Conservation (phyloP, 2,888 invertebrate species). For the Sminthurides aquaticus region DNA sequence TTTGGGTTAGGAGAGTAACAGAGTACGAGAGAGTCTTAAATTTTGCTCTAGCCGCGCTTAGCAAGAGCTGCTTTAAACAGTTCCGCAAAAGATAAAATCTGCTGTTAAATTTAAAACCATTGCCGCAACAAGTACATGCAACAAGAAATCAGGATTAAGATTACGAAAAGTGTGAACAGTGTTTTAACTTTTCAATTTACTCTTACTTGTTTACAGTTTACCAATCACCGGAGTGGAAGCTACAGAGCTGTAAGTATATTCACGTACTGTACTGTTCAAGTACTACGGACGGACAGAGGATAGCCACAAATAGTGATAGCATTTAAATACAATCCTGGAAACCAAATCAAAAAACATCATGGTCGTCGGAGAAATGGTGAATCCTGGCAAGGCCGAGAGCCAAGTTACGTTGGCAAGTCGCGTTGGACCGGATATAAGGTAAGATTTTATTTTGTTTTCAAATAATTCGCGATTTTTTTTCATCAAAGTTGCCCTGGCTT, state of each 20-base stretch:
- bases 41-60: not conserved
- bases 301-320: too few relatives aligned
- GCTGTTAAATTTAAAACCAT: not conserved
- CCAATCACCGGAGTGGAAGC: too few relatives aligned
- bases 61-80: not conserved
- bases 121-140: too few relatives aligned
- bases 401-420: conserved; percentile 42
- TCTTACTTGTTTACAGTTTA: too few relatives aligned
- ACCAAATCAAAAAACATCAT: not conserved
- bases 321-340: not conserved
- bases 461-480: too few relatives aligned
- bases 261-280: too few relatives aligned
- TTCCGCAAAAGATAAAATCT: not conserved
- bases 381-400: conserved; percentile 41
- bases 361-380: conserved; percentile 25
- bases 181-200: too few relatives aligned
- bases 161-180: not conserved
- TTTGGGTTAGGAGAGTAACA: too few relatives aligned
- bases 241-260: too few relatives aligned
- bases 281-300: too few relatives aligned
- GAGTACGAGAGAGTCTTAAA: too few relatives aligned
- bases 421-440: conserved; percentile 43
- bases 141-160: not conserved
- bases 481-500: too few relatives aligned
- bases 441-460: conserved; percentile 17